Conservation (phyloP, 2,797 vertebrate species). For the Tamandua tetradactyla region DNA sequence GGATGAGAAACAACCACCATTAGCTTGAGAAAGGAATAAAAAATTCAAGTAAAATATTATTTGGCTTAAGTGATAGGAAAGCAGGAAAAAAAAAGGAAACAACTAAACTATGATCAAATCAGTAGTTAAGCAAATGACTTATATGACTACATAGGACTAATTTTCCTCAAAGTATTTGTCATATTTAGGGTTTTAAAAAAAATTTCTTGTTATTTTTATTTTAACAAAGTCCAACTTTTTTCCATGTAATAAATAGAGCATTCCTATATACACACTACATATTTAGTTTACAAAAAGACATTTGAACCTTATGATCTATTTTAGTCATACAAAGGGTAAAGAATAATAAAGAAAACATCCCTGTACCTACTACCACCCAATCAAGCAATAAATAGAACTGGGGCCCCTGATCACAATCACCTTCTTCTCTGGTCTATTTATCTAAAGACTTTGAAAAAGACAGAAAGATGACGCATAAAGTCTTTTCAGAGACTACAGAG, state of each 20-base stretch:
- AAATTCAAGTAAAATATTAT: not conserved
- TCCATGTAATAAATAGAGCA: too few species aligned
- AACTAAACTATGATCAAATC: not conserved
- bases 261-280: too few species aligned
- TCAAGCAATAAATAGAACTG: not conserved
- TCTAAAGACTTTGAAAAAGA: conserved; percentile 40
- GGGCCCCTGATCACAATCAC: not conserved
- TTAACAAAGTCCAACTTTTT: too few species aligned
- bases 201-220: too few species aligned
- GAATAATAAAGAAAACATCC: not conserved
- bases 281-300: not conserved
- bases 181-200: too few species aligned
- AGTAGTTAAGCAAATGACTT: not conserved
- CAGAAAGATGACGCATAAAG: not conserved
- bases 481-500: not conserved
- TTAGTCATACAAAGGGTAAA: not conserved
- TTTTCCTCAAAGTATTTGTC: not conserved
- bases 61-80: not conserved
- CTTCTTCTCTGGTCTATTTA: not conserved
- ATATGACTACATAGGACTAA: not conserved
- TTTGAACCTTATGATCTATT: not conserved
- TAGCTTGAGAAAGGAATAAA: not conserved
- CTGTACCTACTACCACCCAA: not conserved
- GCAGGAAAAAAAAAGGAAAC: not conserved
- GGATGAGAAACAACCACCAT: not conserved